Evolutionary conservation across 2,888 invertebrate species (phyloP), one percentile per base, ranked within the genome.

Genomic region (Invenusta paracnida): DNA sequence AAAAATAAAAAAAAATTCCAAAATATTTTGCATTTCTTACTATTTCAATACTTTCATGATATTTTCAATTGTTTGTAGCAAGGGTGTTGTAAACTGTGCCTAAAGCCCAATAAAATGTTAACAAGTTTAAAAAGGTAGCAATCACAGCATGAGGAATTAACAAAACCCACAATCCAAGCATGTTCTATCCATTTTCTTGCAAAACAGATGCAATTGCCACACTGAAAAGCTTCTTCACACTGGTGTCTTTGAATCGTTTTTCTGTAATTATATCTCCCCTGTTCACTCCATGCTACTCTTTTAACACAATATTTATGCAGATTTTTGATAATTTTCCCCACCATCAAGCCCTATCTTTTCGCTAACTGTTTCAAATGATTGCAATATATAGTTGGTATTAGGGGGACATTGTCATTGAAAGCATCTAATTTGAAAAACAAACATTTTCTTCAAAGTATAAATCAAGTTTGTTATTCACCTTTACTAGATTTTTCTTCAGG

Each of bases 381-480:
- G 27, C 27, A 82, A 30, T 29, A 29, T 23, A 82, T 5, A 30
- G 82, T 30, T 30, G 29, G 28, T 30, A n/a, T 29, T 30, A 23
- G 29, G n/a, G 82, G n/a, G 23, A 28, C n/a, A 27, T 23, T 82
- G 29, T 25, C 29, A 29, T 30, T 82, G 29, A 23, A 29, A 29
- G 11, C n/a, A 29, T 82, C 82, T 82, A 29, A 23, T 82, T 30
- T 29, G 82, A 25, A 23, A 82, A 82, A 82, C 23, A 23, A 23
- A 27, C 23, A 23, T 82, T 27, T 28, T 29, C 82, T 82, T 82
- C 29, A 30, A 82, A 82, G 30, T 29, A 30, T 29, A 23, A 29
- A 82, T 82, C 82, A 29, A 82, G 82, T 82, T 82, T 30, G 82
- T 82, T 23, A 82, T 82, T 30, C 82, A 82, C n/a, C 82, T 82